Percentiles rank a stretch among this genome's conserved stretches.
Conservation (phyloP, 1,140 invertebrate species). For the Agrypnia vestita region DNA sequence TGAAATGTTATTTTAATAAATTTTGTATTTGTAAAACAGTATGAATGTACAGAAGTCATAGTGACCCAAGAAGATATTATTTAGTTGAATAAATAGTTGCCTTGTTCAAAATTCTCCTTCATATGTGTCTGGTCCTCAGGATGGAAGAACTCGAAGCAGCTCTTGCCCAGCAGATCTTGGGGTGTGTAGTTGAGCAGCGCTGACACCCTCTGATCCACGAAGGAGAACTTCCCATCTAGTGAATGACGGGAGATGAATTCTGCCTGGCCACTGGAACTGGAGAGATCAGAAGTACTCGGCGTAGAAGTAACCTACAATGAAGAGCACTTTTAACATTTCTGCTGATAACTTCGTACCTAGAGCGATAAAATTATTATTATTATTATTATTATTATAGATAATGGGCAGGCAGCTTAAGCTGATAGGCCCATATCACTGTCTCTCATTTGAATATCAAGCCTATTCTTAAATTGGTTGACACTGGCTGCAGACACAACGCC, state of each 20-base stretch:
- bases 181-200: slow-evolving; percentile 93
- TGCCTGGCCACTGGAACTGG: slow-evolving; percentile 86
- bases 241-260: slow-evolving; percentile 97
- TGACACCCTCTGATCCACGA: slow-evolving; percentile 96
- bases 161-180: slow-evolving; percentile 94
- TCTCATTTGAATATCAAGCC: too few species aligned
- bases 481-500: too few species aligned
- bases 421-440: too few species aligned
- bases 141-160: slow-evolving; percentile 97
- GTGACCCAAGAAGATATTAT: slow-evolving; percentile 32
- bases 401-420: too few species aligned
- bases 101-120: slow-evolving; percentile 98
- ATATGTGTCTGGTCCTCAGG: slow-evolving; percentile 96
- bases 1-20: too few species aligned
- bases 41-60: too few species aligned
- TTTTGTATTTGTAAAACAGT: too few species aligned
- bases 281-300: slow-evolving; percentile 92
- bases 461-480: too few species aligned
- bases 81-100: slow-evolving; percentile 69
- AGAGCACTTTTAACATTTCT: neutral
- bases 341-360: too few species aligned
- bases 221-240: slow-evolving; percentile 97
- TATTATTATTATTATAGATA: too few species aligned
- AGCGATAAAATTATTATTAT: too few species aligned
- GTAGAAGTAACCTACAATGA: slow-evolving; percentile 90